Evolutionary conservation across 2,888 invertebrate genomes (phyloP).

Genomic region (Drosophila sordidula): DNA sequence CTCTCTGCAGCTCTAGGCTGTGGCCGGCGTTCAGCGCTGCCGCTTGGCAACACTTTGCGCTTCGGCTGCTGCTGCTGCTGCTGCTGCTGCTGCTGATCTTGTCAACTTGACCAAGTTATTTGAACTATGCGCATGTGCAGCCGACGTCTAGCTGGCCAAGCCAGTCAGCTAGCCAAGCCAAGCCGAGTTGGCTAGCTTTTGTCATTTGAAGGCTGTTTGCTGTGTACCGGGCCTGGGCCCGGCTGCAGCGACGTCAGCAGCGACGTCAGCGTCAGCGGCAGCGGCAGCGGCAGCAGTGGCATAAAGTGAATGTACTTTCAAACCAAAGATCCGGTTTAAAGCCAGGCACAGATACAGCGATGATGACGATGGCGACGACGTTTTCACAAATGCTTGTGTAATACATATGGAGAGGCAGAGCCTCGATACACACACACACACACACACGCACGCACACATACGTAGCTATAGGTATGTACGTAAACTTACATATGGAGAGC

Average conservation of each 20-base stretch:
- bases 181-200: conserved; percentile 52
- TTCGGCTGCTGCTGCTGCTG: conserved; percentile 22
- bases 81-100: conserved; percentile 65
- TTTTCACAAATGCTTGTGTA: conserved; percentile 80
- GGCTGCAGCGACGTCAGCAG: conserved; percentile 52
- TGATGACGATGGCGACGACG: conserved; percentile 63
- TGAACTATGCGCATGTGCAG: conserved; percentile 79
- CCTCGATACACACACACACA: conserved; percentile 16
- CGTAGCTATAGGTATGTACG: conserved; percentile 3
- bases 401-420: conserved; percentile 63
- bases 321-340: conserved; percentile 82
- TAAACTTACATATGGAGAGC: conserved; percentile 30
- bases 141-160: conserved; percentile 39
- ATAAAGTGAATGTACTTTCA: conserved; percentile 83
- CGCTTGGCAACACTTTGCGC: conserved; percentile 72
- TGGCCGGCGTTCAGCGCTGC: conserved; percentile 55
- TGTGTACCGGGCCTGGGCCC: conserved; percentile 53
- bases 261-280: conserved; percentile 29
- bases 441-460: conserved; percentile 8
- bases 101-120: conserved; percentile 80
- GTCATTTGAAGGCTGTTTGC: conserved; percentile 77
- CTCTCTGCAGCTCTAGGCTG: conserved; percentile 23
- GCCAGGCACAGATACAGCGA: conserved; percentile 67
- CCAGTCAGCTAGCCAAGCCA: conserved; percentile 29
- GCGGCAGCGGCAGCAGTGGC: conserved; percentile 52